Conservation (phyloP, 2,113 vertebrate species). For the Neoarius graeffei region DNA sequence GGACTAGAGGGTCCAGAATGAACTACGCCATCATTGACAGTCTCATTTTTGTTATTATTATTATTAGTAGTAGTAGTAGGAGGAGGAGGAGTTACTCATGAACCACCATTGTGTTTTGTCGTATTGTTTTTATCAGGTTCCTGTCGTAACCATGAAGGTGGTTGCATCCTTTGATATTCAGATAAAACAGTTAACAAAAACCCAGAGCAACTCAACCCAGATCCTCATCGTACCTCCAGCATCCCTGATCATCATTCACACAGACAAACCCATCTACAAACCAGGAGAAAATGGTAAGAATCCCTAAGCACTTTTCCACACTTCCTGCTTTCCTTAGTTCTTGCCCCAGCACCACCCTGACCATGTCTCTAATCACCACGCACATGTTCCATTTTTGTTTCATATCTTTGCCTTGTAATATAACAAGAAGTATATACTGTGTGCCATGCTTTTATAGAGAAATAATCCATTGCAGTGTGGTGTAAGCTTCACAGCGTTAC, state of each 20-base stretch:
- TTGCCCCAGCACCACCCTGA: not conserved
- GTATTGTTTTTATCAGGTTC: conserved; percentile 60
- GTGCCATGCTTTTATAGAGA: too few relatives aligned
- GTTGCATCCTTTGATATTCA: conserved; percentile 54
- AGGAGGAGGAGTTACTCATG: not conserved
- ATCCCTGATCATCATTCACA: conserved; percentile 63
- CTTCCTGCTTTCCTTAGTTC: not conserved
- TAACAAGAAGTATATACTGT: not conserved
- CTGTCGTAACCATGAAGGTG: conserved; percentile 39
- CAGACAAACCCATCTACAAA: conserved; percentile 76
- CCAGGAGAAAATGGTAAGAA: conserved; percentile 69
- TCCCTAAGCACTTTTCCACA: not conserved
- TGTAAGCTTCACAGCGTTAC: too few relatives aligned
- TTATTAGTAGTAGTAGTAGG: too few relatives aligned
- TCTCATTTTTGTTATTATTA: too few relatives aligned
- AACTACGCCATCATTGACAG: too few relatives aligned
- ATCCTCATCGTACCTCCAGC: conserved; percentile 57
- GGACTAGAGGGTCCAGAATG: too few relatives aligned
- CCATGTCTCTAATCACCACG: not conserved
- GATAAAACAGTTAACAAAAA: conserved; percentile 26
- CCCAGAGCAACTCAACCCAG: conserved; percentile 53
- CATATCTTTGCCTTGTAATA: not conserved
- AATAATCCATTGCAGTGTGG: too few relatives aligned
- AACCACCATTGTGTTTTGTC: not conserved
- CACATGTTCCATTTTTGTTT: not conserved